Evolutionary conservation across 2,888 invertebrate genomes (phyloP).

Genomic region (Pandemis heparana): DNA sequence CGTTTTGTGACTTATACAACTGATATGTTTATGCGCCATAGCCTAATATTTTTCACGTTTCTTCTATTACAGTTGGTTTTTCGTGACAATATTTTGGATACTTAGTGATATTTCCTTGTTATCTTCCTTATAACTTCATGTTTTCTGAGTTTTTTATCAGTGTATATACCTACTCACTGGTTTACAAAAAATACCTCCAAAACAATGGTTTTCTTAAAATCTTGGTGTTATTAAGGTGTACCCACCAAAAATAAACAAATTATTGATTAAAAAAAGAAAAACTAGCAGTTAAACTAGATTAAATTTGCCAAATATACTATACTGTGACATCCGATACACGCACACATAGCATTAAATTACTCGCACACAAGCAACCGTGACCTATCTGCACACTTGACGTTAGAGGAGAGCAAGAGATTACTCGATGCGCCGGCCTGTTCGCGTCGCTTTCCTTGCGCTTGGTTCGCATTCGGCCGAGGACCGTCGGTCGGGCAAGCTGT

Average conservation of each 20-base stretch:
- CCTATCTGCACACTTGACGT: conserved; percentile 40
- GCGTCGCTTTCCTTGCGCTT: conserved; percentile 38
- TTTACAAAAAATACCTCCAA: too few relatives aligned
- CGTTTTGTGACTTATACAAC: conserved; percentile 47
- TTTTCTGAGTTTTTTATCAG: too few relatives aligned
- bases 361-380: conserved; percentile 30
- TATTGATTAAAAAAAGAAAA: neutral
- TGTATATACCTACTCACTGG: too few relatives aligned
- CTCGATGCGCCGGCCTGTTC: conserved; percentile 39
- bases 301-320: conserved; percentile 4
- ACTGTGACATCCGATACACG: conserved; percentile 23
- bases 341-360: conserved; percentile 25
- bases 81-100: neutral
- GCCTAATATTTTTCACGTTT: conserved; percentile 10
- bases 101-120: too few relatives aligned
- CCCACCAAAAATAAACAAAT: neutral
- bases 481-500: conserved; percentile 71
- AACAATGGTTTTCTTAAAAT: neutral
- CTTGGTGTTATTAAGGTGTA: neutral
- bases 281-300: neutral
- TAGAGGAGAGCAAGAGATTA: conserved; percentile 44
- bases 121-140: too few relatives aligned
- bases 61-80: neutral
- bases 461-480: conserved; percentile 75
- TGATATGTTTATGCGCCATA: conserved; percentile 28